A percentile compares a stretch with the other conserved stretches of the same genome.
Evolutionary conservation across 2,888 invertebrate genomes (phyloP).

Genomic region (Eristalis pertinax): DNA sequence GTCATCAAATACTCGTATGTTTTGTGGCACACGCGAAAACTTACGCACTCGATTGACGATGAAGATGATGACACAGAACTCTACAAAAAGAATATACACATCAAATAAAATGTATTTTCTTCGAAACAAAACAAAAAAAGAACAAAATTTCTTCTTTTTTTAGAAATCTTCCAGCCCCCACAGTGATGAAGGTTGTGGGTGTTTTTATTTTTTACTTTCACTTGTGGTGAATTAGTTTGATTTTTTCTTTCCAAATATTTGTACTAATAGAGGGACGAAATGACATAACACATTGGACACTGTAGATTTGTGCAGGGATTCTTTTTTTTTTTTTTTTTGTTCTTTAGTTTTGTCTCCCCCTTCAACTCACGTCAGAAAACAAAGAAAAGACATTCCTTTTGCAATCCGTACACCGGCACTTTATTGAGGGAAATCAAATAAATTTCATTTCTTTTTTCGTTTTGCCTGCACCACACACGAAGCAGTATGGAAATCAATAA

Average conservation of each 20-base stretch:
- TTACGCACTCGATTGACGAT: slow-evolving; percentile 14
- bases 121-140: slow-evolving; percentile 6
- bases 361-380: neutral
- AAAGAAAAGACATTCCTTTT: neutral
- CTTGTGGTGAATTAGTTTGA: slow-evolving; percentile 34
- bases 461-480: neutral
- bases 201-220: neutral
- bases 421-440: neutral
- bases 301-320: slow-evolving; percentile 3
- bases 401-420: slow-evolving; percentile 38
- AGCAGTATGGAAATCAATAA: neutral
- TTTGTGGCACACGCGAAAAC: slow-evolving; percentile 33
- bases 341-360: neutral
- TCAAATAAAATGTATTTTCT: neutral
- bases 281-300: slow-evolving; percentile 65
- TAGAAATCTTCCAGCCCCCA: neutral
- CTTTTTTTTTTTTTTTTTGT: neutral
- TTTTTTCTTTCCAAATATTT: neutral
- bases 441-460: neutral
- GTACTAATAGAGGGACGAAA: slow-evolving; percentile 29
- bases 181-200: slow-evolving; percentile 1
- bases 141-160: neutral
- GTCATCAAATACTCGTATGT: slow-evolving; percentile 19
- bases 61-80: slow-evolving; percentile 31
- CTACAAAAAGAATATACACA: slow-evolving; percentile 3